phyloP scores from a whole-genome alignment of 2,797 vertebrate genomes.

The Manis pentadactyla region DNA sequence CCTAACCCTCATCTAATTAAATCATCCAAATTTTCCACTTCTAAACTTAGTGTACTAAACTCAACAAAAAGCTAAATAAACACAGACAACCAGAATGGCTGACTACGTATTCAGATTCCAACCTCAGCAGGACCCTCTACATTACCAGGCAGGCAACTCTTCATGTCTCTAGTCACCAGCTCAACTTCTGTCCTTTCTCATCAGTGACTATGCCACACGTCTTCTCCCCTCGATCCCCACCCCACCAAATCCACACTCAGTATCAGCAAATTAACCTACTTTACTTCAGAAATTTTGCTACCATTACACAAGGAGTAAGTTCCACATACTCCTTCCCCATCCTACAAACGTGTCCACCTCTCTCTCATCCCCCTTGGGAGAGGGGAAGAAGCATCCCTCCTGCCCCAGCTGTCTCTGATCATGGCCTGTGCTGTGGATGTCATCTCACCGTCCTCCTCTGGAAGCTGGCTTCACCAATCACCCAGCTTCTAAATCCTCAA shows the following conservation, averaged over 20 bases:
- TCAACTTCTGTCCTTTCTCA: not conserved
- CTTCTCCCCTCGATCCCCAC: not conserved
- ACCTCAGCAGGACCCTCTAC: not conserved
- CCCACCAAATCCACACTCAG: not conserved
- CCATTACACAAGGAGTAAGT: not conserved
- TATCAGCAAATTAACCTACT: not conserved
- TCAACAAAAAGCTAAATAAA: not conserved
- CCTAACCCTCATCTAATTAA: not conserved
- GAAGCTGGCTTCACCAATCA: not conserved
- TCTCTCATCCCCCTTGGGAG: not conserved
- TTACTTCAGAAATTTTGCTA: not conserved
- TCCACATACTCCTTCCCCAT: not conserved
- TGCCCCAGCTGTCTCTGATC: not conserved
- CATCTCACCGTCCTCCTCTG: not conserved
- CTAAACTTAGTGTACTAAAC: not conserved
- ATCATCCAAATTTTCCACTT: slow-evolving; percentile 9
- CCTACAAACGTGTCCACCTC: not conserved
- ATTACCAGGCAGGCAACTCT: not conserved
- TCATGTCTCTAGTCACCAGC: not conserved
- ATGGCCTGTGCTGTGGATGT: not conserved
- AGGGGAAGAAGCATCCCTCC: not conserved
- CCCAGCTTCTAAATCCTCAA: not conserved
- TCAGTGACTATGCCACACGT: not conserved
- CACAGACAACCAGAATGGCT: not conserved
- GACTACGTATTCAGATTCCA: not conserved